Evolutionary conservation across 2,888 invertebrate genomes (phyloP).

Genomic region (Pterostichus madidus): DNA sequence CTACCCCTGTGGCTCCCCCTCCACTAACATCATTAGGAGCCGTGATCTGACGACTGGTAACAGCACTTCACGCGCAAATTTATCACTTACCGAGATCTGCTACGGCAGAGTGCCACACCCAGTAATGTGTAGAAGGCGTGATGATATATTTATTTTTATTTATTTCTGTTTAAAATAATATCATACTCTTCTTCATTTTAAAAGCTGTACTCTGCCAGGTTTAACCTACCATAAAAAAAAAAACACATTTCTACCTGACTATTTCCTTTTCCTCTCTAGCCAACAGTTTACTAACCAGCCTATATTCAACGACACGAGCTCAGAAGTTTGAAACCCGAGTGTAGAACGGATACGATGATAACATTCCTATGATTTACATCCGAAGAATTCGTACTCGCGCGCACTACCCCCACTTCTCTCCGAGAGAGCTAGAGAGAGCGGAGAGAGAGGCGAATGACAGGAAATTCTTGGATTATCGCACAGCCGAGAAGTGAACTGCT

Average conservation of each 20-base stretch:
- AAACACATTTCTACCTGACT: not conserved
- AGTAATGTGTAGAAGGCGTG: too few relatives aligned
- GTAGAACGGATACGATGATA: constrained; percentile 21
- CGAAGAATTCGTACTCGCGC: constrained; percentile 45
- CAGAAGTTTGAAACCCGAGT: not conserved
- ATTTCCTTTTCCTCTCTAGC: constrained; percentile 3
- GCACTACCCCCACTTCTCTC: not conserved
- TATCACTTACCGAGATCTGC: too few relatives aligned
- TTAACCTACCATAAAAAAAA: not conserved
- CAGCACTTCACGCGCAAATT: too few relatives aligned
- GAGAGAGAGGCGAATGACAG: not conserved
- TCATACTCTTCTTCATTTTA: not conserved
- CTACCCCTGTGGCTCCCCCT: too few relatives aligned
- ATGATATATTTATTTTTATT: too few relatives aligned
- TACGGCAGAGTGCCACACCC: too few relatives aligned
- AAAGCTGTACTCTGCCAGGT: not conserved
- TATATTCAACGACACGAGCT: not conserved
- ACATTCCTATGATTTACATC: constrained; percentile 50
- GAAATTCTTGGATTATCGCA: constrained; percentile 36
- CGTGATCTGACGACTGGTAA: too few relatives aligned
- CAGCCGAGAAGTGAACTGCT: not conserved
- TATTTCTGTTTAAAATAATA: not conserved
- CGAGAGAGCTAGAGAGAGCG: not conserved
- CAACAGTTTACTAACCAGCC: not conserved
- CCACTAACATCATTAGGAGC: too few relatives aligned